These are phyloP conservation scores for Synergus japonicus DNA, from an alignment of 2,888 invertebrate genomes.

Conservation along the genomic window DNA sequence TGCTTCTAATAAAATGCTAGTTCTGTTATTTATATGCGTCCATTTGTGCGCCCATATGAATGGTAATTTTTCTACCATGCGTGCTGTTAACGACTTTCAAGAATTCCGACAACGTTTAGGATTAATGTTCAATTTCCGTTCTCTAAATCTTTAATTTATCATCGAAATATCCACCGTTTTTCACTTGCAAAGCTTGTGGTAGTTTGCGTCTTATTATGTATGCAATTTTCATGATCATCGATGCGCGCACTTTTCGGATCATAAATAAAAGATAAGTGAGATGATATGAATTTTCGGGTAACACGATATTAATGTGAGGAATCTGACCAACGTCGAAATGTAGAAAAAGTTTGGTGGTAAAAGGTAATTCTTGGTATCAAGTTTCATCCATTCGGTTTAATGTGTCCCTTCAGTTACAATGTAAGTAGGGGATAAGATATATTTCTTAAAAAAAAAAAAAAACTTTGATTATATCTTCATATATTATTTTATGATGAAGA, in stretches of 20 bases:
- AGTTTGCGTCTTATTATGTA: background rate
- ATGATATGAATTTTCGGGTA: background rate
- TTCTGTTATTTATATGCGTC: background rate
- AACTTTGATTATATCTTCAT: background rate
- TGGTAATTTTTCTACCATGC: background rate
- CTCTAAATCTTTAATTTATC: background rate
- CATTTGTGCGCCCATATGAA: background rate
- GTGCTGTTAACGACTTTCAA: background rate
- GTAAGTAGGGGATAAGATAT: too few relatives aligned
- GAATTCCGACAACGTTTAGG: slow-evolving; percentile 10
- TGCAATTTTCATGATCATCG: background rate
- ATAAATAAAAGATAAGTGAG: background rate
- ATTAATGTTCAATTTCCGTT: slow-evolving; percentile 17
- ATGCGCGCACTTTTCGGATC: background rate
- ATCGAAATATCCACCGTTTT: background rate
- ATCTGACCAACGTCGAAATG: background rate
- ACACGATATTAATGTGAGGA: background rate
- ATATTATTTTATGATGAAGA: background rate
- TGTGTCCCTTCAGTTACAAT: too few relatives aligned
- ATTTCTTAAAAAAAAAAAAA: background rate
- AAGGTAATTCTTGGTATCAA: background rate
- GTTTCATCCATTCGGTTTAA: background rate
- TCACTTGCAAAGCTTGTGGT: background rate
- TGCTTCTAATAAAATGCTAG: background rate
- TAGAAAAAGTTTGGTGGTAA: background rate